Conservation (phyloP, 2,113 vertebrate species). For the Colinus virginianus region DNA sequence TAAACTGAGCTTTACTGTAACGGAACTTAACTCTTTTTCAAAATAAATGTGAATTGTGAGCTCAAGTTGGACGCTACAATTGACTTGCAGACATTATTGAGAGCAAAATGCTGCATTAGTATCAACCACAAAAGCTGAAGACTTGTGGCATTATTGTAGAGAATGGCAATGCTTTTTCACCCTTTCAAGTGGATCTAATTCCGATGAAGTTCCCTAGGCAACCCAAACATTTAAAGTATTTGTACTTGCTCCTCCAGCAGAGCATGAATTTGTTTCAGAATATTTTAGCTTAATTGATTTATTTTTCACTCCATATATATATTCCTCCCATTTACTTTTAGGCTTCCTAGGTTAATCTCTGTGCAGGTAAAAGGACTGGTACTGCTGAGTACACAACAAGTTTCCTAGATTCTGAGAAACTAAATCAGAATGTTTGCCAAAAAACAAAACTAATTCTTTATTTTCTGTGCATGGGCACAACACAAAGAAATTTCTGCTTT, state of each 20-base stretch:
- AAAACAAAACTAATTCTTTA: not conserved
- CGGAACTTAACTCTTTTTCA: conserved; percentile 1
- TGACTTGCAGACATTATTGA: conserved; percentile 39
- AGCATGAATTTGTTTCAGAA: not conserved
- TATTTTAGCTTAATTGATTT: not conserved
- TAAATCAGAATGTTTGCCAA: not conserved
- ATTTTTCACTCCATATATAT: not conserved
- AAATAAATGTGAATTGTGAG: not conserved
- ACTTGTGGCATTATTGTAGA: not conserved
- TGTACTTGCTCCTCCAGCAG: not conserved
- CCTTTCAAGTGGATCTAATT: conserved; percentile 25
- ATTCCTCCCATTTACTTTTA: not conserved
- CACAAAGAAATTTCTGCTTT: not conserved
- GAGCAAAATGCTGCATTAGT: not conserved
- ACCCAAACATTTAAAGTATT: not conserved
- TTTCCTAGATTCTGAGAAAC: not conserved
- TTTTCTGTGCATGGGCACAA: not conserved
- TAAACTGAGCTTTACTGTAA: conserved; percentile 27
- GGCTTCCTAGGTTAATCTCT: not conserved
- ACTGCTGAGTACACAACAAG: not conserved
- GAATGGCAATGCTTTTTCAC: not conserved
- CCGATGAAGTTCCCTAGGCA: not conserved
- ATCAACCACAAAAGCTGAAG: conserved; percentile 2
- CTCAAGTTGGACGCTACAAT: conserved; percentile 10
- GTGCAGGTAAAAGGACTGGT: not conserved